Evolutionary conservation across 2,888 invertebrate genomes (phyloP).

Genomic region (Aproaerema taeniolella): DNA sequence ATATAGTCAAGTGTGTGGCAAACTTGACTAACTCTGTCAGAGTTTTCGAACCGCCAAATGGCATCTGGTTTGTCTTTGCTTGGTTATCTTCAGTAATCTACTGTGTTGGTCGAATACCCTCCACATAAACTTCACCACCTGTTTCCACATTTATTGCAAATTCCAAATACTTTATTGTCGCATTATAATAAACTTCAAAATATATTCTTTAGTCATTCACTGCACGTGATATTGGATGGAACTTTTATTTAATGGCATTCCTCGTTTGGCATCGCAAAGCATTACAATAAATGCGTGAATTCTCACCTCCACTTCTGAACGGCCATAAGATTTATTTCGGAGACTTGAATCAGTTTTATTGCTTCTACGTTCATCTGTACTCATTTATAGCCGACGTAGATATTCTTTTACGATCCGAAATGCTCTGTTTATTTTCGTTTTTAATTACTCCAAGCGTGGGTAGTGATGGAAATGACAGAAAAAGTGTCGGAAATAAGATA

Average conservation of each 20-base stretch:
- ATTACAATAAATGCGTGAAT: constrained; percentile 48
- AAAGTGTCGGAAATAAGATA: constrained; percentile 24
- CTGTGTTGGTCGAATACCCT: no score
- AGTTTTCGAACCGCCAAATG: no score
- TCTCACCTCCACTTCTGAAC: constrained; percentile 59
- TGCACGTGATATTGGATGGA: constrained; percentile 43
- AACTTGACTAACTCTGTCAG: no score
- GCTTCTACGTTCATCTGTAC: constrained; percentile 69
- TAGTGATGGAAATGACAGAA: constrained; percentile 61
- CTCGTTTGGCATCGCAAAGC: constrained; percentile 43
- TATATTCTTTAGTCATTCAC: constrained; percentile 38
- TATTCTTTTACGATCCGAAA: constrained; percentile 73
- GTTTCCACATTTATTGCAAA: constrained; percentile 52
- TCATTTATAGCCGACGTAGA: constrained; percentile 74
- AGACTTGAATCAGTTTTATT: constrained; percentile 73
- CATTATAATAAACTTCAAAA: constrained; percentile 39
- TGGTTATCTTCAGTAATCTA: no score
- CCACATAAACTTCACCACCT: constrained; percentile 49
- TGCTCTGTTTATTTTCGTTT: constrained; percentile 77
- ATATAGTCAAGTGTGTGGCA: no score
- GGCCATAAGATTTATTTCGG: constrained; percentile 71
- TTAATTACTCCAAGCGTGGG: constrained; percentile 75
- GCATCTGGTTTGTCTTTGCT: no score
- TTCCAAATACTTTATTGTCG: constrained; percentile 52
- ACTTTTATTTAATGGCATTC: constrained; percentile 54